phyloP scores from a whole-genome alignment of 2,113 vertebrate species.

The Gasterosteus aculeatus region DNA sequence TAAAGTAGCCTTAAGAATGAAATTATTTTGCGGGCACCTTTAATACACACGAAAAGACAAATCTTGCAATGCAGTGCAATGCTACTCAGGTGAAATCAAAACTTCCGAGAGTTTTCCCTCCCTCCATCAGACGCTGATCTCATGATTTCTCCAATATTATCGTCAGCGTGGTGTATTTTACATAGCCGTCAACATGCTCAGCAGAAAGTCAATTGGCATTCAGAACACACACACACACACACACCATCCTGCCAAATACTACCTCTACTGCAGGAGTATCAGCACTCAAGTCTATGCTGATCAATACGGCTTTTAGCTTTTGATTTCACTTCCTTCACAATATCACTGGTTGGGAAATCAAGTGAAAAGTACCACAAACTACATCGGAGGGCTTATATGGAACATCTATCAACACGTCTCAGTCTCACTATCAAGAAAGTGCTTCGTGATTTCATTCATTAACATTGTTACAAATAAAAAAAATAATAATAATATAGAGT shows the following conservation, averaged over 20 bases:
- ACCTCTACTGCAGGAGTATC: slow-evolving; percentile 41
- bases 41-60: not conserved
- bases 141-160: slow-evolving; percentile 43
- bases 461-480: not conserved
- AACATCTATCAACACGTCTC: slow-evolving; percentile 32
- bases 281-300: slow-evolving; percentile 37
- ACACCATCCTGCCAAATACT: slow-evolving; percentile 28
- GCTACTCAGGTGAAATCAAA: slow-evolving; percentile 38
- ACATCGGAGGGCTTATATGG: slow-evolving; percentile 11
- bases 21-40: not conserved
- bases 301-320: slow-evolving; percentile 68
- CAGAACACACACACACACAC: not conserved
- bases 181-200: slow-evolving; percentile 53
- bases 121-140: slow-evolving; percentile 50
- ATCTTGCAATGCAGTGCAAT: no score
- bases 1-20: not conserved
- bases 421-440: not conserved
- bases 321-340: slow-evolving; percentile 54
- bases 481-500: slow-evolving; percentile 9
- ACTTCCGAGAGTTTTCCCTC: slow-evolving; percentile 40
- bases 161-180: slow-evolving; percentile 64
- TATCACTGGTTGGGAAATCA: slow-evolving; percentile 14
- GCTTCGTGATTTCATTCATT: not conserved
- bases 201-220: slow-evolving; percentile 71
- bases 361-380: slow-evolving; percentile 24